Evolutionary conservation across 2,797 vertebrate species (phyloP).

Genomic region (Muraenolepis orangiensis): DNA sequence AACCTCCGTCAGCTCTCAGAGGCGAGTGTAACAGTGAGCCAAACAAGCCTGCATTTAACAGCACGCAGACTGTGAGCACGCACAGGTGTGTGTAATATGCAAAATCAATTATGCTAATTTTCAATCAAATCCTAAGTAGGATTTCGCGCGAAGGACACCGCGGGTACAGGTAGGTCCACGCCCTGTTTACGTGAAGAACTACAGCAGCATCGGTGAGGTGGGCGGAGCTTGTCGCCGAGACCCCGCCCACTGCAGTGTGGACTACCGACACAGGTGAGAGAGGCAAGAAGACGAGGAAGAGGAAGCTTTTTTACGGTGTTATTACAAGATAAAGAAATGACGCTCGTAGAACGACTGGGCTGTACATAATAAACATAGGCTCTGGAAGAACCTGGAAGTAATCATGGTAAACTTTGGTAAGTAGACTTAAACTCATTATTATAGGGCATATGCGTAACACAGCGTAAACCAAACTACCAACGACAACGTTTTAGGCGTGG

Average conservation of each 20-base stretch:
- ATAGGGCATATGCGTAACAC: background rate
- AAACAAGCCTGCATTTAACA: background rate
- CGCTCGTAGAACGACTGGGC: background rate
- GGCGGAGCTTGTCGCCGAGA: background rate
- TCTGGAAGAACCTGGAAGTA: background rate
- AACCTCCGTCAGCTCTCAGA: background rate
- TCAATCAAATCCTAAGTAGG: background rate
- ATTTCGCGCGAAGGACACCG: background rate
- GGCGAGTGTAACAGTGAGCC: no score
- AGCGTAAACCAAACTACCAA: background rate
- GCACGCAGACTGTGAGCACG: background rate
- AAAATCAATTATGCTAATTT: background rate
- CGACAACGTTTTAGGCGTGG: slow-evolving; percentile 59
- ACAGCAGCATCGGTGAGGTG: background rate
- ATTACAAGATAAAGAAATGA: background rate
- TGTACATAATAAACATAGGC: background rate
- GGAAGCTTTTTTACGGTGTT: background rate
- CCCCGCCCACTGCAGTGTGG: background rate
- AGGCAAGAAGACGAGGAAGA: background rate
- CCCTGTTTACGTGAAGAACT: no score
- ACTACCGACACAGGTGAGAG: slow-evolving; percentile 39
- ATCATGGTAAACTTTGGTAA: slow-evolving; percentile 66
- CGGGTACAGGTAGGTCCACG: background rate
- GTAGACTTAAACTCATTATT: slow-evolving; percentile 16
- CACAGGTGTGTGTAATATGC: background rate